Percentiles rank a stretch among this genome's conserved stretches.
phyloP scores from a whole-genome alignment of 2,888 invertebrate species.

The Netelia inedita region DNA sequence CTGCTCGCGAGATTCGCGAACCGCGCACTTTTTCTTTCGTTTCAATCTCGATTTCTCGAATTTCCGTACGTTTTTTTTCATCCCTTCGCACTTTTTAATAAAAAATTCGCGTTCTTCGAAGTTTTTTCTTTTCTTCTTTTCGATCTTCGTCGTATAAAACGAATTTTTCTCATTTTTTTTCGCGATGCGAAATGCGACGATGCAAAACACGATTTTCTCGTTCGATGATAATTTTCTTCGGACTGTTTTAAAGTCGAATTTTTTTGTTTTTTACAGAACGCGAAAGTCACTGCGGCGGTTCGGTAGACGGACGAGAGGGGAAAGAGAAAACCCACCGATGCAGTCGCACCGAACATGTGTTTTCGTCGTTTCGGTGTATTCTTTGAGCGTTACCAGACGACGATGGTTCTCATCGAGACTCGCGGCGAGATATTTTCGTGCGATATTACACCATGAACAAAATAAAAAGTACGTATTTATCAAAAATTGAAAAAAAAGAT shows the following conservation, averaged over 20 bases:
- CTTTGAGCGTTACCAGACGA: conserved; percentile 34
- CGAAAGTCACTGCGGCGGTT: neutral
- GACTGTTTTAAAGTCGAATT: too few relatives aligned
- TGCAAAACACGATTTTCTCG: neutral
- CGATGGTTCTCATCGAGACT: conserved; percentile 28
- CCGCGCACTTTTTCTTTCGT: conserved; percentile 48
- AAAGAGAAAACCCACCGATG: conserved; percentile 18
- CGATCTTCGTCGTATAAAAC: neutral
- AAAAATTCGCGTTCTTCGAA: neutral
- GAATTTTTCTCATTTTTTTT: neutral
- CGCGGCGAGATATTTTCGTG: too few relatives aligned
- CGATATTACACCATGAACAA: too few relatives aligned
- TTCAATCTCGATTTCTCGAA: neutral
- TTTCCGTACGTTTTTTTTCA: conserved; percentile 5
- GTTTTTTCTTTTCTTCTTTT: neutral
- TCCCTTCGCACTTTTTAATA: neutral
- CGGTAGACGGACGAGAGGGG: neutral
- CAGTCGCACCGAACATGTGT: conserved; percentile 43
- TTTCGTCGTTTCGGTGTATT: conserved; percentile 30
- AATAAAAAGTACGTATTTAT: neutral
- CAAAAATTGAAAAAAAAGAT: neutral
- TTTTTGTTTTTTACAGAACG: too few relatives aligned
- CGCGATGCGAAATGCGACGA: neutral
- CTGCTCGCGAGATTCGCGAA: conserved; percentile 32
- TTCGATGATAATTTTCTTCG: too few relatives aligned